Evolutionary conservation across 1,140 invertebrate genomes (phyloP).

Genomic region (Harpegnathos saltator): DNA sequence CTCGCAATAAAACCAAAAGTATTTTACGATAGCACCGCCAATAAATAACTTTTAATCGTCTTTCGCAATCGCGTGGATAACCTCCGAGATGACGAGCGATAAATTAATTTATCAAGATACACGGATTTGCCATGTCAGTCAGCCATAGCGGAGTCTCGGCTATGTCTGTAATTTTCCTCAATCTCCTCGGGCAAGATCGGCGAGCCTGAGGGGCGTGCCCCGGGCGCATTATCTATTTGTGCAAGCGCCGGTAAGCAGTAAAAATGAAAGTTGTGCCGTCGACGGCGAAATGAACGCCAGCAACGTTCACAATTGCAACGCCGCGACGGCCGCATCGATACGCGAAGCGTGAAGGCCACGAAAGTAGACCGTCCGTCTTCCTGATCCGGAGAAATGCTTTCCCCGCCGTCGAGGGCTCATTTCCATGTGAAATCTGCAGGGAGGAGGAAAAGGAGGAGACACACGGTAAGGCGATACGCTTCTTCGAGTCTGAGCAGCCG

Average conservation of each 20-base stretch:
- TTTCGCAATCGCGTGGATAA: too few species aligned
- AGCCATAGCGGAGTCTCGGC: neutral
- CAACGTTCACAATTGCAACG: slow-evolving; percentile 27
- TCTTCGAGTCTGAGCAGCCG: neutral
- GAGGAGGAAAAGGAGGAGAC: too few species aligned
- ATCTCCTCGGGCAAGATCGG: neutral
- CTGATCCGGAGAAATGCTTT: slow-evolving; percentile 81
- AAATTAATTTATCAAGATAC: neutral
- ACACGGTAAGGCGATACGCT: neutral
- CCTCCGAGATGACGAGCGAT: too few species aligned
- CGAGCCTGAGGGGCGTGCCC: slow-evolving; percentile 15
- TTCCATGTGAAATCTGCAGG: slow-evolving; percentile 10
- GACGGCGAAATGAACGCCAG: neutral
- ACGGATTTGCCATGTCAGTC: neutral
- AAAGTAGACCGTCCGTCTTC: slow-evolving; percentile 79
- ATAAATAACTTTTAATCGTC: too few species aligned
- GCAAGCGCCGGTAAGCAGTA: slow-evolving; percentile 25
- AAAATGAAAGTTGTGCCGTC: slow-evolving; percentile 76
- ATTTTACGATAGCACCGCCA: too few species aligned
- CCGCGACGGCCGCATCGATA: slow-evolving; percentile 13
- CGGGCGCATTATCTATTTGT: slow-evolving; percentile 11
- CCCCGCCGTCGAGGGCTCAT: slow-evolving; percentile 17
- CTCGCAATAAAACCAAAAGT: too few species aligned
- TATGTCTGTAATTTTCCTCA: slow-evolving; percentile 1
- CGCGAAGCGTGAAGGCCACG: slow-evolving; percentile 78